Conservation (phyloP, 1,140 invertebrate species). For the Diuraphis noxia region DNA sequence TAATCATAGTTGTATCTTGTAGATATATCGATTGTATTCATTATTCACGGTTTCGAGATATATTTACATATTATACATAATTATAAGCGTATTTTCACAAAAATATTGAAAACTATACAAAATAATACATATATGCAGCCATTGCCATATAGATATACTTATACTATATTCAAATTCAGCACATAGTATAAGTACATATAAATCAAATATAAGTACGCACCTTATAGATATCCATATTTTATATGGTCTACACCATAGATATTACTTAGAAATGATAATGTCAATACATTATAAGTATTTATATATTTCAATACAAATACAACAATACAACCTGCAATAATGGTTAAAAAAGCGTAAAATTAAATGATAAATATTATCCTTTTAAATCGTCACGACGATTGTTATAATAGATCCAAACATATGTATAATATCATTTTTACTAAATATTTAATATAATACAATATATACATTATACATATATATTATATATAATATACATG, state of each 20-base stretch:
- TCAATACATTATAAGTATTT: neutral
- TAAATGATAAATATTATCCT: neutral
- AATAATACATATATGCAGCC: too few relatives aligned
- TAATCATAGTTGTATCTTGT: neutral
- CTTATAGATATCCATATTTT: neutral
- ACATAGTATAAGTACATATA: neutral
- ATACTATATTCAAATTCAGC: neutral
- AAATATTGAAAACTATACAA: neutral
- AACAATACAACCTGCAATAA: neutral
- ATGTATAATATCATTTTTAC: neutral
- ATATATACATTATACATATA: too few relatives aligned
- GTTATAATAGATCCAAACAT: neutral
- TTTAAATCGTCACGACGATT: neutral
- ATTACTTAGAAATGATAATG: neutral
- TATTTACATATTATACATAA: neutral
- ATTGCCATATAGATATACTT: neutral
- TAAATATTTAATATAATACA: neutral
- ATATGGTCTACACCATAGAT: neutral
- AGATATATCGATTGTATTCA: neutral
- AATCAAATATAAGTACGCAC: neutral
- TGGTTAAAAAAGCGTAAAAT: neutral
- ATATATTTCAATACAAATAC: neutral
- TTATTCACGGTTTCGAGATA: neutral
- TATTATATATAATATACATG: too few relatives aligned
- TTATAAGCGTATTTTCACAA: neutral